Evolutionary conservation across 2,113 vertebrate species (phyloP).

Genomic region (Silurus glanis): DNA sequence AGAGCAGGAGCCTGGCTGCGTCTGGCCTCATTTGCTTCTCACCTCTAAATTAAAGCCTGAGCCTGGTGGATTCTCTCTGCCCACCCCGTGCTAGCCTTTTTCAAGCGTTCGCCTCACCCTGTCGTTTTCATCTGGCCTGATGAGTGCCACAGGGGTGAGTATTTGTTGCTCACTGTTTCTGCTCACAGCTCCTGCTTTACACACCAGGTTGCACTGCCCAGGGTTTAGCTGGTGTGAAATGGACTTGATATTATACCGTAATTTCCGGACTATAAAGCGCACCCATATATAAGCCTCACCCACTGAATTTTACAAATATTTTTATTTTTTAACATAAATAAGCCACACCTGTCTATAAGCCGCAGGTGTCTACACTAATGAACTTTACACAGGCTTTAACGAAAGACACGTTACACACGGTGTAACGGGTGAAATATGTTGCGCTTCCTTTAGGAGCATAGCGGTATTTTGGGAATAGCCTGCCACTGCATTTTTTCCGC

Average conservation of each 20-base stretch:
- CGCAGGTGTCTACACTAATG: too few species aligned
- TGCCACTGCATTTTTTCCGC: too few species aligned
- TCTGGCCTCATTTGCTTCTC: slow-evolving; percentile 53
- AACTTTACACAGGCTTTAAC: too few species aligned
- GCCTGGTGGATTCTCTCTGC: slow-evolving; percentile 20
- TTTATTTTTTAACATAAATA: too few species aligned
- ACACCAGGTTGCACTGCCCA: neutral
- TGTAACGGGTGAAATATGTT: too few species aligned
- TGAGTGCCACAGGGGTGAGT: slow-evolving; percentile 35
- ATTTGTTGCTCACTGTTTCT: slow-evolving; percentile 42
- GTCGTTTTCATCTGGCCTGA: slow-evolving; percentile 44
- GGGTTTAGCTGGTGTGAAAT: slow-evolving; percentile 27
- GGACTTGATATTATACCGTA: neutral
- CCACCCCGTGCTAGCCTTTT: slow-evolving; percentile 6
- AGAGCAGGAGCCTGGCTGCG: slow-evolving; percentile 31
- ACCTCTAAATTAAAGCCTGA: slow-evolving; percentile 48
- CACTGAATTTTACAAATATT: too few species aligned
- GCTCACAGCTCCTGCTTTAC: slow-evolving; percentile 33
- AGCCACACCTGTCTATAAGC: too few species aligned
- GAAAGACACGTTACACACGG: too few species aligned
- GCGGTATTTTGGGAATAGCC: too few species aligned
- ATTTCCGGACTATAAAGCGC: too few species aligned
- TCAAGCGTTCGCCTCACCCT: neutral
- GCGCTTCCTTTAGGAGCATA: too few species aligned
- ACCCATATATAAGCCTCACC: too few species aligned